These are phyloP conservation scores for Pterophyllum scalare DNA, from an alignment of 2,113 vertebrate species.

Conservation along the genomic window DNA sequence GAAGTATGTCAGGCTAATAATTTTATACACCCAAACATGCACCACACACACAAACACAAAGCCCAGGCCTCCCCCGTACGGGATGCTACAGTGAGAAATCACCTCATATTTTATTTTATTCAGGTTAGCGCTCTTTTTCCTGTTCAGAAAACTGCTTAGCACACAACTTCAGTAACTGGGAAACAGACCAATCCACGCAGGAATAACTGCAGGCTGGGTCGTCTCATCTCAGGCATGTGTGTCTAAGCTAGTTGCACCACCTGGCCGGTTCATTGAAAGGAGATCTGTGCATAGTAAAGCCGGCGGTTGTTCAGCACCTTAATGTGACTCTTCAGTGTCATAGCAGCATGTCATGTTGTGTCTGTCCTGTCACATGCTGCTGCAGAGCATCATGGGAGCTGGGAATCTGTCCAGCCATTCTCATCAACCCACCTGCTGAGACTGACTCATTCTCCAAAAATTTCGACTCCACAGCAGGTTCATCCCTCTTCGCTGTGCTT, in stretches of 20 bases:
- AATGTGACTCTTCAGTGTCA: background rate
- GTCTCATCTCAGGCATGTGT: slow-evolving; percentile 18
- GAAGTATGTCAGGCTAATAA: background rate
- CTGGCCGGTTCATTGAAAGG: slow-evolving; percentile 5
- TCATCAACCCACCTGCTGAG: slow-evolving; percentile 36
- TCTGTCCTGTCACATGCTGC: slow-evolving; percentile 18
- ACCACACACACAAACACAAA: background rate
- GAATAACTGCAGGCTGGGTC: background rate
- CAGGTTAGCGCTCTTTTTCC: slow-evolving; percentile 23
- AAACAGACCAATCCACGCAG: slow-evolving; percentile 19
- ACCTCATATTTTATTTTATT: slow-evolving; percentile 21
- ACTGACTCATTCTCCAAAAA: slow-evolving; percentile 49
- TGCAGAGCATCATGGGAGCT: slow-evolving; percentile 46
- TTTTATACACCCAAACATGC: slow-evolving; percentile 5
- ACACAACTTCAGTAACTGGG: slow-evolving; percentile 19
- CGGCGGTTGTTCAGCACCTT: background rate
- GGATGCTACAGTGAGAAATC: slow-evolving; percentile 38
- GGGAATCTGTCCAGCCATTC: slow-evolving; percentile 23
- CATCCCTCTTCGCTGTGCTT: background rate
- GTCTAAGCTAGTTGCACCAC: slow-evolving; percentile 11
- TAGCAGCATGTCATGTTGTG: slow-evolving; percentile 4
- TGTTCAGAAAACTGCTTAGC: slow-evolving; percentile 36
- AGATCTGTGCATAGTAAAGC: slow-evolving; percentile 8
- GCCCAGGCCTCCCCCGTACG: slow-evolving; percentile 4
- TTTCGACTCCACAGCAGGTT: slow-evolving; percentile 29